Conservation (phyloP, 2,113 vertebrate genomes). For the Typhlomys cinereus region DNA sequence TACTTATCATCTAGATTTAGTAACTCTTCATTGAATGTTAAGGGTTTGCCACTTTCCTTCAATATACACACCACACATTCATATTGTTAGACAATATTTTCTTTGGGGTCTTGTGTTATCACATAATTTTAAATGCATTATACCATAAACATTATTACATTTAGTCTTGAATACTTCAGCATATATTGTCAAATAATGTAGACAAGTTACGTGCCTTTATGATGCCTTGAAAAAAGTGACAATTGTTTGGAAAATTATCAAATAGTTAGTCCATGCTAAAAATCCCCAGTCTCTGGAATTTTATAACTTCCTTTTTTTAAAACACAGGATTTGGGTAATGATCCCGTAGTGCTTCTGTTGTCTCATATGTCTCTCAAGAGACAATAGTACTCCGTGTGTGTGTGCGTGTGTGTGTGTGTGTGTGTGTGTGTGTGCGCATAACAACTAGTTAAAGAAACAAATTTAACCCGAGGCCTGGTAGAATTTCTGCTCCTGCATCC, state of each 20-base stretch:
- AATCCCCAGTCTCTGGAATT: background rate
- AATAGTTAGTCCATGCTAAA: background rate
- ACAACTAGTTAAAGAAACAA: background rate
- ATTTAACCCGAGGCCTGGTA: background rate
- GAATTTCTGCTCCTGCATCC: background rate
- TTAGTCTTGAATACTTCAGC: background rate
- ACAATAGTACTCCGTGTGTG: background rate
- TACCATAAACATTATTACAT: background rate
- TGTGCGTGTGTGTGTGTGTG: background rate
- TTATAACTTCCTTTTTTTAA: background rate
- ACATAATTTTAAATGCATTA: slow-evolving; percentile 27
- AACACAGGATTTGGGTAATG: background rate
- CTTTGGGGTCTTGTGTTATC: background rate
- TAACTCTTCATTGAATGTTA: background rate
- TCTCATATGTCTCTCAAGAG: background rate
- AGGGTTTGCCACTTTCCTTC: background rate
- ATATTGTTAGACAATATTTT: background rate
- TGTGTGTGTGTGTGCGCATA: background rate
- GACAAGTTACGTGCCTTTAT: background rate
- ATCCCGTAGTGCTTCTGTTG: background rate
- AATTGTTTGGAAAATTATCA: background rate
- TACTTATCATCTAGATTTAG: background rate
- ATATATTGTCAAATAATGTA: background rate
- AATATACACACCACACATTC: background rate
- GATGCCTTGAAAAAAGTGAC: background rate